Percentiles rank a stretch among this genome's conserved stretches.
Conservation (phyloP, 2,113 vertebrate species). For the Apus apus region DNA sequence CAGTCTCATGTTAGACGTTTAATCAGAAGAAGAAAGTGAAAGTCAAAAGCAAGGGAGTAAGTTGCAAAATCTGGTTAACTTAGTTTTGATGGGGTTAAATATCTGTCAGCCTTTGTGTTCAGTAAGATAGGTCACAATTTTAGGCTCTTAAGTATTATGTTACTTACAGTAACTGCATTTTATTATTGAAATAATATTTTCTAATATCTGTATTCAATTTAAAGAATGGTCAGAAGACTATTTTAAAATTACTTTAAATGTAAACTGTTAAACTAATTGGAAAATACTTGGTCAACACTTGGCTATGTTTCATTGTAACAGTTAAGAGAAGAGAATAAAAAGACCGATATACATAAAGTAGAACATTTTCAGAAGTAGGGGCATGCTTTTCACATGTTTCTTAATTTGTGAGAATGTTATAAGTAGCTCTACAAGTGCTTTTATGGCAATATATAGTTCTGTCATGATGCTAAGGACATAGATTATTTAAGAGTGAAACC, state of each 20-base stretch:
- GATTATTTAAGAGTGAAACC: slow-evolving; percentile 45
- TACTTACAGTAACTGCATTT: background rate
- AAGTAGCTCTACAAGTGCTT: slow-evolving; percentile 17
- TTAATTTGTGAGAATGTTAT: slow-evolving; percentile 33
- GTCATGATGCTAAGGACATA: slow-evolving; percentile 19
- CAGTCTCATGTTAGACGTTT: background rate
- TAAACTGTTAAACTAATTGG: background rate
- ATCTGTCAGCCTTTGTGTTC: background rate
- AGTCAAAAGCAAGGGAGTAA: background rate
- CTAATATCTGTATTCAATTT: background rate
- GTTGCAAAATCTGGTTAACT: background rate
- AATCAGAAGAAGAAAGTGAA: background rate
- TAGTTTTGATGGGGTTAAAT: background rate
- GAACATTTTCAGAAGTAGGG: background rate
- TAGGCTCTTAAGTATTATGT: background rate
- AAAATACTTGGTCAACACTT: background rate
- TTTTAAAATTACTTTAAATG: background rate
- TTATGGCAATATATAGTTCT: slow-evolving; percentile 27
- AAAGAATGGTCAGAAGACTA: background rate
- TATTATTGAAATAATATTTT: background rate
- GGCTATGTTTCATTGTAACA: background rate
- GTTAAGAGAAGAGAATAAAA: background rate
- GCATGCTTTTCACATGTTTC: background rate
- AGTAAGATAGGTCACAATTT: background rate
- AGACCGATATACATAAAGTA: background rate